These are phyloP conservation scores for Panonychus citri DNA, from an alignment of 1,140 invertebrate genomes.

Conservation along the genomic window DNA sequence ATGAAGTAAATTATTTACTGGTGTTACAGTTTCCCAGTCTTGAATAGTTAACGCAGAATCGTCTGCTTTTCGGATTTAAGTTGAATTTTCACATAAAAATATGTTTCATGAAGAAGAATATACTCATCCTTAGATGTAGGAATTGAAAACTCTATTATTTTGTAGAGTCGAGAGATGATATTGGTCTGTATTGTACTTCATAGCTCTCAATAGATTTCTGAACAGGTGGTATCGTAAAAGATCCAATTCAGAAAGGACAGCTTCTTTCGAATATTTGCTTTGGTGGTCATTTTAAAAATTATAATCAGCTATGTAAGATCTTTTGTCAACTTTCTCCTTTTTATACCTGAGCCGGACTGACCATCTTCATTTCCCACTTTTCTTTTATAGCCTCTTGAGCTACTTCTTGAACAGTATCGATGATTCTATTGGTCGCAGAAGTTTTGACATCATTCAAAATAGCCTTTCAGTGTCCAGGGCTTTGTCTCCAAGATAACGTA, in stretches of 20 bases:
- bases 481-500: neutral
- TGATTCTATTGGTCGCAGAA: neutral
- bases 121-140: constrained; percentile 21
- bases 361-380: neutral
- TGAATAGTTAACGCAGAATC: constrained; percentile 6
- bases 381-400: neutral
- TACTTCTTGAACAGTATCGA: neutral
- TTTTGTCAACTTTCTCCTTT: neutral
- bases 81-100: constrained; percentile 18
- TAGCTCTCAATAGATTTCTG: constrained; percentile 22
- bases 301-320: neutral
- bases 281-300: constrained; percentile 5
- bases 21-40: constrained; percentile 8
- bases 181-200: constrained; percentile 22
- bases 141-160: constrained; percentile 23
- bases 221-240: constrained; percentile 22
- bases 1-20: constrained; percentile 23
- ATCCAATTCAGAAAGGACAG: constrained; percentile 21
- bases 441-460: neutral
- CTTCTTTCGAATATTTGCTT: neutral
- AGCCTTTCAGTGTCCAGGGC: neutral
- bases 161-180: constrained; percentile 20
- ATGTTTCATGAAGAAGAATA: constrained; percentile 21
- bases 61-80: constrained; percentile 14
- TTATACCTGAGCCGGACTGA: neutral